These are phyloP conservation scores for Rhagoletis pomonella DNA, from an alignment of 1,140 invertebrate genomes.

Conservation along the genomic window DNA sequence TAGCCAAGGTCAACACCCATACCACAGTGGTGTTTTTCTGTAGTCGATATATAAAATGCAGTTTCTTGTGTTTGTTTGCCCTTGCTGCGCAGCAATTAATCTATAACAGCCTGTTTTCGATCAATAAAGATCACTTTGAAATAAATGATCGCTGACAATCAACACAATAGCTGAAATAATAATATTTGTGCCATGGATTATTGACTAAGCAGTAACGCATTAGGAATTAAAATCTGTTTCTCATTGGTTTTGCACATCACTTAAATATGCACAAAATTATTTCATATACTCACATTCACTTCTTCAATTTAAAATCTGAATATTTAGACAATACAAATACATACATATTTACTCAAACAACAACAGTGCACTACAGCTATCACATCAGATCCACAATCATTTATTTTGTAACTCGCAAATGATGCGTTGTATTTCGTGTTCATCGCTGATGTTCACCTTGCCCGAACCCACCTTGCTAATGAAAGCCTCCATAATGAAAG, in stretches of 20 bases:
- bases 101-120: neutral
- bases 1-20: too few relatives aligned
- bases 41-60: too few relatives aligned
- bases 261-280: conserved; percentile 7
- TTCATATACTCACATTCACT: neutral
- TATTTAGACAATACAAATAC: neutral
- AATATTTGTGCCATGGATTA: neutral
- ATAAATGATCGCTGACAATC: neutral
- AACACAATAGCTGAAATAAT: neutral
- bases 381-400: neutral
- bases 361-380: neutral
- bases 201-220: neutral
- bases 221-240: neutral
- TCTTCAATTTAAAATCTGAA: neutral
- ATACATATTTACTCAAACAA: neutral
- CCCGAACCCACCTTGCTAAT: conserved; percentile 52
- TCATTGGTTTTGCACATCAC: neutral
- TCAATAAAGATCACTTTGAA: neutral
- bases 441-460: conserved; percentile 45
- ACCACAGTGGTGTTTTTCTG: too few relatives aligned
- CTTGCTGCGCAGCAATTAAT: neutral
- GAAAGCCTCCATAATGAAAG: conserved; percentile 63
- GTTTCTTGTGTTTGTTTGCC: too few relatives aligned
- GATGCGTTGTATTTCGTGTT: conserved; percentile 25
- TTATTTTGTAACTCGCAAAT: conserved; percentile 36